Percentiles rank a stretch among this genome's conserved stretches.
phyloP scores from a whole-genome alignment of 1,140 invertebrate species.

The Drosophila novamexicana region DNA sequence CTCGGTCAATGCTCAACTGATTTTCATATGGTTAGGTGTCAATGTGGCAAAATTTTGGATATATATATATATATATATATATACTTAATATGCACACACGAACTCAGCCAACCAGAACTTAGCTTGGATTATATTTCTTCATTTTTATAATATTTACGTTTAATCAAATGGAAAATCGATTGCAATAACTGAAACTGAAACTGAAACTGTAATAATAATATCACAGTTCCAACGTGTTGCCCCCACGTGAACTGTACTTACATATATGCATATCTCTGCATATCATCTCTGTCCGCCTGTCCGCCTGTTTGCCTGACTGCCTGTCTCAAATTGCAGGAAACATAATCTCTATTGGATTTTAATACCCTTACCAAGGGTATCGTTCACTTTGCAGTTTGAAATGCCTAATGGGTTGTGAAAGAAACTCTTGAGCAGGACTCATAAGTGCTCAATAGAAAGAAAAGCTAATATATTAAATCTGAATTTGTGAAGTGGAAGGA shows the following conservation, averaged over 20 bases:
- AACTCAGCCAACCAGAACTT: not conserved
- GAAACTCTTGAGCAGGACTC: too few species aligned
- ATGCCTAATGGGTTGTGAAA: too few species aligned
- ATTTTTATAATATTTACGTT: slow-evolving; percentile 77
- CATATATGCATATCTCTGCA: not conserved
- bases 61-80: too few species aligned
- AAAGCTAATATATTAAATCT: too few species aligned
- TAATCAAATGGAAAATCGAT: slow-evolving; percentile 82
- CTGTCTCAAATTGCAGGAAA: slow-evolving; percentile 39
- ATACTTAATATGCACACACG: too few species aligned
- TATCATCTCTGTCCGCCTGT: slow-evolving; percentile 5
- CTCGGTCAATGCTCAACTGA: too few species aligned
- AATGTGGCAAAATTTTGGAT: too few species aligned
- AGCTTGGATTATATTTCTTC: slow-evolving; percentile 6
- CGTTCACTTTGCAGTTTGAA: too few species aligned
- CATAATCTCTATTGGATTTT: slow-evolving; percentile 57
- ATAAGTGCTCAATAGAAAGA: too few species aligned
- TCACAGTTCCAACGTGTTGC: not conserved
- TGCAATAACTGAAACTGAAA: slow-evolving; percentile 74
- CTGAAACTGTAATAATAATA: slow-evolving; percentile 70
- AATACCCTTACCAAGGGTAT: not conserved
- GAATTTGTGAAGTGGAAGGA: too few species aligned
- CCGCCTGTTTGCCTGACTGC: slow-evolving; percentile 14
- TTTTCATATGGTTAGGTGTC: too few species aligned
- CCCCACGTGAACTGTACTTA: slow-evolving; percentile 24